A percentile compares a stretch with the other conserved stretches of the same genome.
Conservation (phyloP, 1,140 invertebrate species). For the Papilio polyxenes region DNA sequence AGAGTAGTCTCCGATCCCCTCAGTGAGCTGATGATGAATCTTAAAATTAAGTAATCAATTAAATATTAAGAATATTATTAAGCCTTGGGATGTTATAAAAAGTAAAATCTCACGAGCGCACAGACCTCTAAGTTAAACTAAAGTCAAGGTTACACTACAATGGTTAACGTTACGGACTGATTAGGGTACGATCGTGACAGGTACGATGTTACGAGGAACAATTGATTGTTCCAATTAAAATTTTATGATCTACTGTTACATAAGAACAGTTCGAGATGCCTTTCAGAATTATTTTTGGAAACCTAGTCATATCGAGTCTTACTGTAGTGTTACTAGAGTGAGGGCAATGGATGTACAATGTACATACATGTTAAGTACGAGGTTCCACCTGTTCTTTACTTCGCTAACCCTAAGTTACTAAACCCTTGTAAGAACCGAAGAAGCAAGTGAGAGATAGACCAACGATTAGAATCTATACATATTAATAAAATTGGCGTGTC, state of each 20-base stretch:
- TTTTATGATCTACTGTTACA: neutral
- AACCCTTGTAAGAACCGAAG: too few relatives aligned
- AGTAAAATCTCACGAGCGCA: neutral
- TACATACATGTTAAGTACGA: too few relatives aligned
- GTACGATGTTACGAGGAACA: neutral
- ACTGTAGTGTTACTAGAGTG: too few relatives aligned
- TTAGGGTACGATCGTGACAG: constrained; percentile 10
- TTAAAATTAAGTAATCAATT: neutral
- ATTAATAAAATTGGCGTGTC: too few relatives aligned
- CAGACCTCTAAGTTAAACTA: neutral
- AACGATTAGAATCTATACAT: too few relatives aligned
- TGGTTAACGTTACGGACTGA: constrained; percentile 10
- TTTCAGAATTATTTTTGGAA: neutral
- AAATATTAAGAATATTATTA: neutral
- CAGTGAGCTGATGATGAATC: too few relatives aligned
- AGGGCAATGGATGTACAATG: too few relatives aligned
- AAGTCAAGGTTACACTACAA: constrained; percentile 28
- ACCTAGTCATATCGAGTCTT: neutral
- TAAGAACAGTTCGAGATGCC: neutral
- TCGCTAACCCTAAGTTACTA: too few relatives aligned
- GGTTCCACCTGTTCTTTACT: too few relatives aligned
- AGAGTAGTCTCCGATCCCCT: too few relatives aligned
- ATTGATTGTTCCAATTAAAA: constrained; percentile 24
- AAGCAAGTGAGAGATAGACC: too few relatives aligned
- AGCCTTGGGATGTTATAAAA: neutral